Conservation (phyloP, 2,113 vertebrate species). For the Arothron firmamentum region DNA sequence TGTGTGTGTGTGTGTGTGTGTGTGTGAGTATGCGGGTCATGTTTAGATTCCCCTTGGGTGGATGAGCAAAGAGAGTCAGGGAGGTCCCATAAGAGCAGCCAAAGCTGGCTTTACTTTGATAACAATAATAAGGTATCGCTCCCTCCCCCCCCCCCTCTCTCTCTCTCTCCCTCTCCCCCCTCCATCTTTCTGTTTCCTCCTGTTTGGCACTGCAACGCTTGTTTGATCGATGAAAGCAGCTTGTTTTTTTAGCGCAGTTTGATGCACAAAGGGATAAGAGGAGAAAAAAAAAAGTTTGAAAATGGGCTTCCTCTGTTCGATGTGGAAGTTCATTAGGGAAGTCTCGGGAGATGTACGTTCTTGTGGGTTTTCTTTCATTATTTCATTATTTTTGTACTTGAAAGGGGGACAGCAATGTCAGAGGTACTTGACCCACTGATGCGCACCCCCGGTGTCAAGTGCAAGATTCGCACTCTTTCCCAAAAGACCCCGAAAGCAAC, state of each 20-base stretch:
- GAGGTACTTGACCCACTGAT: conserved; percentile 16
- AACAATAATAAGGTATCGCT: conserved; percentile 72
- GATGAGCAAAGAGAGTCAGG: conserved; percentile 47
- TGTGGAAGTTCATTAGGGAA: conserved; percentile 60
- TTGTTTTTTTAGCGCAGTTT: conserved; percentile 49
- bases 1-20: conserved; percentile 22
- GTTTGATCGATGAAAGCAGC: conserved; percentile 69
- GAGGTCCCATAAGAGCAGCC: conserved; percentile 66
- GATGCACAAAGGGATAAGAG: conserved; percentile 56
- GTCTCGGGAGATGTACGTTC: conserved; percentile 32
- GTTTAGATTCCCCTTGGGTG: conserved; percentile 64
- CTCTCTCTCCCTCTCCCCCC: conserved; percentile 2
- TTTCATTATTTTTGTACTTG: conserved; percentile 5
- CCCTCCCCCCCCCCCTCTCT: conserved; percentile 18
- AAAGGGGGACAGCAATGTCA: not conserved
- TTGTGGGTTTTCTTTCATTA: conserved; percentile 38
- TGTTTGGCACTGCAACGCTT: conserved; percentile 64
- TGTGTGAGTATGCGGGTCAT: conserved; percentile 59
- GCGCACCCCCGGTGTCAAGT: too few species aligned
- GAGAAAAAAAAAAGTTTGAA: conserved; percentile 36
- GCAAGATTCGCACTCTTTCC: too few species aligned
- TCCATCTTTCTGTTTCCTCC: conserved; percentile 30
- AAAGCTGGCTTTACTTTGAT: conserved; percentile 69
- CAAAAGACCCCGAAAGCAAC: too few species aligned
- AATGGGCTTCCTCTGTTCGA: conserved; percentile 50